Evolutionary conservation across 2,113 vertebrate genomes (phyloP), one percentile per base, ranked within the genome.

Genomic region (Rhabdomys dilectus): DNA sequence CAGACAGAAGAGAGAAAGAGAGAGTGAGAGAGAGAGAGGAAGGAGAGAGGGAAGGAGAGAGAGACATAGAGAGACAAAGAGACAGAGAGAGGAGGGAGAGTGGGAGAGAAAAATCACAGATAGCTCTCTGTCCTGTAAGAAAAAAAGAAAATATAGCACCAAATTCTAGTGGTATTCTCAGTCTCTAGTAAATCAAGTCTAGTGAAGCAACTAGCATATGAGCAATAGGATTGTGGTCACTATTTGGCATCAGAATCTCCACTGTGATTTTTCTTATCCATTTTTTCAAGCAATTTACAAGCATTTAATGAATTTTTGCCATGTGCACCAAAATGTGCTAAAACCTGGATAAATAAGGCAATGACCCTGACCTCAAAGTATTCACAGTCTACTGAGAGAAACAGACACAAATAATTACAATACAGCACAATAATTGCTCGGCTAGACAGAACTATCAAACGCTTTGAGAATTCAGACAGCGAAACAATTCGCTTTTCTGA

Each of bases 401-500:
- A 45, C 11, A 93, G 31, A 64, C 60, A 96, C 19, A 95, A 95
- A 94, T 80, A 96, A 95, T 96, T 91, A 80, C 60, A 96, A 75
- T 91, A 94, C 21, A 96, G 13, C 42, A 84, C 45, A 94, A 29
- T 91, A 95, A 95, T 70, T 89, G 45, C 53, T 92, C 12, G 82
- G 78, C 89, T 91, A 89, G 66, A 91, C 39, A 92, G 58, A 86
- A 97, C 31, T 92, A 91, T 36, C 90, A 95, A 90, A 51, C 89
- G 45, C n/a, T 88, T 60, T 85, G 45, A 96, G 45, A 93, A 92
- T 89, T 87, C 66, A 75, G 48, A 96, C 94, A 82, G 82, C 12
- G 39, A 45, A 89, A 95, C 86, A 89, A 89, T 62, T 19, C 90
- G 31, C 16, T 73, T 93, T 97, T 95, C 81, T 95, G 96, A 97